A percentile compares a stretch with the other conserved stretches of the same genome.
These are phyloP conservation scores for Spondyliosoma cantharus DNA, from an alignment of 2,797 vertebrate genomes.

Conservation along the genomic window DNA sequence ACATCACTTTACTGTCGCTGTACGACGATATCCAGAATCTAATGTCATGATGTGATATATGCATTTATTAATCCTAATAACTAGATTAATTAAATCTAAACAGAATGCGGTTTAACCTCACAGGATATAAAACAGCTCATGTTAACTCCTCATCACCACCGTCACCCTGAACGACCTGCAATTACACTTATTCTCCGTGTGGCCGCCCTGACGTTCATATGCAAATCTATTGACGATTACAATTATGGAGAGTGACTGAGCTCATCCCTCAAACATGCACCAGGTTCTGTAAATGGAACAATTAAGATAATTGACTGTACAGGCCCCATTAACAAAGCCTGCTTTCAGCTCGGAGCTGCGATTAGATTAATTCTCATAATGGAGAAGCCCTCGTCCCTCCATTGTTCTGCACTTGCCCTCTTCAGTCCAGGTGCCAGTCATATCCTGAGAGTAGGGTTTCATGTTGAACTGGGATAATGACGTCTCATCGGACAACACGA, in stretches of 20 bases:
- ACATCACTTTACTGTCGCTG: no score
- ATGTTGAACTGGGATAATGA: constrained; percentile 29
- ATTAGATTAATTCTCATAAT: constrained; percentile 86
- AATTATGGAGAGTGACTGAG: constrained; percentile 82
- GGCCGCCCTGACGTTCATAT: constrained; percentile 68
- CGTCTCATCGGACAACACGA: constrained; percentile 33
- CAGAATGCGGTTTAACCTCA: not conserved
- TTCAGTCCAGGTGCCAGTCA: constrained; percentile 58
- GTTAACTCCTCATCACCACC: constrained; percentile 43
- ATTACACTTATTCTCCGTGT: constrained; percentile 69
- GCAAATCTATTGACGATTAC: constrained; percentile 80
- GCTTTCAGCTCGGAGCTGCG: constrained; percentile 68
- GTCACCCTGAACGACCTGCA: constrained; percentile 41
- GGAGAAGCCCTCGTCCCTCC: constrained; percentile 74
- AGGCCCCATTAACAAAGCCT: constrained; percentile 83
- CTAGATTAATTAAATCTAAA: constrained; percentile 1
- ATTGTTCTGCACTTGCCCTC: constrained; percentile 79
- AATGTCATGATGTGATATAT: no score
- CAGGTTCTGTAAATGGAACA: constrained; percentile 83
- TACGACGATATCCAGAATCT: no score
- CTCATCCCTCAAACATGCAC: constrained; percentile 79
- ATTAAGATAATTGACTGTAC: constrained; percentile 87
- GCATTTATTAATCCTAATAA: no score
- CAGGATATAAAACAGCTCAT: constrained; percentile 23
- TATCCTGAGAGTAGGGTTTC: constrained; percentile 45